A percentile compares a stretch with the other conserved stretches of the same genome.
Conservation (phyloP, 1,140 invertebrate species). For the Pissodes strobi region DNA sequence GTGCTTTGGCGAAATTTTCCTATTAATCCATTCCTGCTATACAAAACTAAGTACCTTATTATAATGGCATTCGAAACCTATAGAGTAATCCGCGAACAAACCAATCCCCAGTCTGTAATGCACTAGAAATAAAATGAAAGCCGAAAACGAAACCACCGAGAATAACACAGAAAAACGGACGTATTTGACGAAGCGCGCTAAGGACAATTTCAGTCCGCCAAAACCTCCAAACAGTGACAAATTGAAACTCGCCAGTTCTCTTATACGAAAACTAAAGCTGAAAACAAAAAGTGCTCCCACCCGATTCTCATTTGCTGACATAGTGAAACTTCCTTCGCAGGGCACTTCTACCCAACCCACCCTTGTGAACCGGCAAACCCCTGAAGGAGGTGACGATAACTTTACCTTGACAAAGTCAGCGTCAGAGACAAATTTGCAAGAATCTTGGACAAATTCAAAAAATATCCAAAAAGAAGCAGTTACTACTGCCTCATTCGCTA, state of each 20-base stretch:
- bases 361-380: conserved; percentile 38
- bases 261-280: conserved; percentile 45
- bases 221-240: conserved; percentile 38
- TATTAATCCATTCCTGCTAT: conserved; percentile 9
- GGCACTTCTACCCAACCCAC: conserved; percentile 25
- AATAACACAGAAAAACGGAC: conserved; percentile 16
- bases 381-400: conserved; percentile 43
- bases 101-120: conserved; percentile 33
- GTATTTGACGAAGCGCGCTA: conserved; percentile 32
- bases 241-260: conserved; percentile 34
- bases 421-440: conserved; percentile 48
- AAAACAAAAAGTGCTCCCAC: conserved; percentile 31
- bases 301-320: conserved; percentile 21
- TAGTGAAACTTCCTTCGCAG: conserved; percentile 26
- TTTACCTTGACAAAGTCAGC: conserved; percentile 44
- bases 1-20: neutral
- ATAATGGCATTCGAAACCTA: conserved; percentile 20
- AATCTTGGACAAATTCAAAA: conserved; percentile 47
- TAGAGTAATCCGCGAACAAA: no score
- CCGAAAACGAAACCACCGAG: conserved; percentile 28
- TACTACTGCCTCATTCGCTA: conserved; percentile 14
- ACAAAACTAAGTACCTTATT: conserved; percentile 19
- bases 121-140: conserved; percentile 44
- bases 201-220: conserved; percentile 36
- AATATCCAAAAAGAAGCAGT: conserved; percentile 31